Conservation (phyloP, 2,797 vertebrate species). For the Enteromius viviparus region DNA sequence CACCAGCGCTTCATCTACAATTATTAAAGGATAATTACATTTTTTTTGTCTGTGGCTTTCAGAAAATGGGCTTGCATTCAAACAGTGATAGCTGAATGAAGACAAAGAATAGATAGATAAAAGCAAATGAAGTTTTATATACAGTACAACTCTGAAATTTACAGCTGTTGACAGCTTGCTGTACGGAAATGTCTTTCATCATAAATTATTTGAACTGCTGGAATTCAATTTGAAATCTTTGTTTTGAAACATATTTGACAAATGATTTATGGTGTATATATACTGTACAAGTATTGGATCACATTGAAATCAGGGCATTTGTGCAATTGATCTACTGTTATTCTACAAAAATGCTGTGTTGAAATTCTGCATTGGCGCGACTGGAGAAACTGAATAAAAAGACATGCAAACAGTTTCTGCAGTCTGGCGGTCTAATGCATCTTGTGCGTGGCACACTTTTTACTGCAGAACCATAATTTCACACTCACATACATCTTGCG, state of each 20-base stretch:
- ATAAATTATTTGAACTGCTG: not conserved
- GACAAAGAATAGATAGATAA: constrained; percentile 21
- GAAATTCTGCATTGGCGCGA: not conserved
- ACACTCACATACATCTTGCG: not conserved
- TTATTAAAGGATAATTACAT: constrained; percentile 39
- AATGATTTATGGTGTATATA: not conserved
- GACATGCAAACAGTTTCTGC: constrained; percentile 66
- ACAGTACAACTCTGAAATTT: not conserved
- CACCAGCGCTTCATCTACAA: constrained; percentile 42
- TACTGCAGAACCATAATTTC: constrained; percentile 44
- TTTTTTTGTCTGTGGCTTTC: constrained; percentile 17
- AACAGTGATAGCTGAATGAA: constrained; percentile 6
- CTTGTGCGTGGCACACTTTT: constrained; percentile 44
- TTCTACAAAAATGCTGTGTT: not conserved
- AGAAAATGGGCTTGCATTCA: constrained; percentile 33
- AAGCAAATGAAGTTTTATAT: not conserved
- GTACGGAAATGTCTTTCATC: not conserved
- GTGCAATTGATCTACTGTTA: not conserved
- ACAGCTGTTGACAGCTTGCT: not conserved
- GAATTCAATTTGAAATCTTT: constrained; percentile 4
- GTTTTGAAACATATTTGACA: not conserved
- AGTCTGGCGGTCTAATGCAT: constrained; percentile 66
- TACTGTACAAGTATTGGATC: not conserved
- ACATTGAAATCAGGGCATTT: not conserved
- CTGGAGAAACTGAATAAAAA: not conserved